Percentiles rank a stretch among this genome's conserved stretches.
phyloP scores from a whole-genome alignment of 2,113 vertebrate species.

The Alectura lathami region DNA sequence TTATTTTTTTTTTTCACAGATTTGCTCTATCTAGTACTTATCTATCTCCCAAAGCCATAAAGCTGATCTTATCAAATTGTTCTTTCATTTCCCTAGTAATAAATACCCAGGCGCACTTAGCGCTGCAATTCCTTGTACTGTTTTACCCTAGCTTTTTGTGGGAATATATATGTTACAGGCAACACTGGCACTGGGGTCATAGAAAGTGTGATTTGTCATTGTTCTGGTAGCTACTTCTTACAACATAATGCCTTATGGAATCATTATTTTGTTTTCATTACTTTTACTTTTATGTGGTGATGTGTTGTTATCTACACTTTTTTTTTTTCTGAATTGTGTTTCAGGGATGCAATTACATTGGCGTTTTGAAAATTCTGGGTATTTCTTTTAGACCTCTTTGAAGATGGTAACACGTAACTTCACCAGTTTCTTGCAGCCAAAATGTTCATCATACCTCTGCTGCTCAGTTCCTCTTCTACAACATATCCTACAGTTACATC shows the following conservation, averaged over 20 bases:
- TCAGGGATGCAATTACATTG: not conserved
- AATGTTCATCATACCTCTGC: not conserved
- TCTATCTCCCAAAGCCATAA: not conserved
- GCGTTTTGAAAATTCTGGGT: not conserved
- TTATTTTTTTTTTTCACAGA: not conserved
- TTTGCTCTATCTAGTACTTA: not conserved
- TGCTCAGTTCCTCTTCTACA: not conserved
- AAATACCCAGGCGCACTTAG: not conserved
- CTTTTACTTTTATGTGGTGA: not conserved
- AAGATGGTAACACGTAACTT: not conserved
- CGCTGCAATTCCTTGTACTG: not conserved
- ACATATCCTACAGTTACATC: too few species aligned
- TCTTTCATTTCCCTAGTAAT: not conserved
- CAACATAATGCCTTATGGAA: not conserved
- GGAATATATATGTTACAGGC: not conserved
- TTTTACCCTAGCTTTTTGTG: not conserved
- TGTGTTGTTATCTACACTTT: not conserved
- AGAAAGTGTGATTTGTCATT: not conserved
- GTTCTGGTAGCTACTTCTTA: not conserved
- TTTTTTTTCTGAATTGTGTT: not conserved
- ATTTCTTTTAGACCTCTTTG: not conserved
- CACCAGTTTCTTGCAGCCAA: not conserved
- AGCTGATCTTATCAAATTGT: not conserved
- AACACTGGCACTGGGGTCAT: not conserved
- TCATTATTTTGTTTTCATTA: not conserved